Percentiles rank a stretch among this genome's conserved stretches.
Evolutionary conservation across 2,797 vertebrate species (phyloP).

Genomic region (Mormyrops boulengeri): DNA sequence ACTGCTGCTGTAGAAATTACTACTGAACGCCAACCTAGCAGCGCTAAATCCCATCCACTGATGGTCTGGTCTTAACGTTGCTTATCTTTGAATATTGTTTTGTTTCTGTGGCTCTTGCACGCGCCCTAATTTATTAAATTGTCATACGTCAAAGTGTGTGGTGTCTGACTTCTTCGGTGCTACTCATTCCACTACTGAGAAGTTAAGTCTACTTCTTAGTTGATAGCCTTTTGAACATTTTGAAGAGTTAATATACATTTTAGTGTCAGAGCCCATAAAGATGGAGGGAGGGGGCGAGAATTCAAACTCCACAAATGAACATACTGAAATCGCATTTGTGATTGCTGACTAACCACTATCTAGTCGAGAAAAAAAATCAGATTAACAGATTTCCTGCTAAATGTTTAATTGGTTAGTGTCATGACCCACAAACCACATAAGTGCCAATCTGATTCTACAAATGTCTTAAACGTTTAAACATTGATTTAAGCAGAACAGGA

Average conservation of each 20-base stretch:
- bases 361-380: not conserved
- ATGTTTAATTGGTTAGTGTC: not conserved
- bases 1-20: not conserved
- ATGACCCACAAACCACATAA: not conserved
- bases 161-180: not conserved
- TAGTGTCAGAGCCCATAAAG: not conserved
- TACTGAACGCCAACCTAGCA: not conserved
- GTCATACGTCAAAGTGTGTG: not conserved
- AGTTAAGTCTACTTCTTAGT: not conserved
- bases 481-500: not conserved
- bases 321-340: not conserved
- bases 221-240: not conserved
- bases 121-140: constrained; percentile 5
- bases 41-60: not conserved
- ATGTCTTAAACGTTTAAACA: not conserved
- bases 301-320: not conserved
- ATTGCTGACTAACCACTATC: not conserved
- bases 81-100: not conserved
- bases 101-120: not conserved
- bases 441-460: not conserved
- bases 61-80: not conserved
- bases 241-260: not conserved
- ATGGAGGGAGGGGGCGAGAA: not conserved
- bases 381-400: not conserved
- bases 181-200: not conserved